These are phyloP conservation scores for Apotomis betuletana DNA, from an alignment of 2,888 invertebrate genomes.

Conservation along the genomic window DNA sequence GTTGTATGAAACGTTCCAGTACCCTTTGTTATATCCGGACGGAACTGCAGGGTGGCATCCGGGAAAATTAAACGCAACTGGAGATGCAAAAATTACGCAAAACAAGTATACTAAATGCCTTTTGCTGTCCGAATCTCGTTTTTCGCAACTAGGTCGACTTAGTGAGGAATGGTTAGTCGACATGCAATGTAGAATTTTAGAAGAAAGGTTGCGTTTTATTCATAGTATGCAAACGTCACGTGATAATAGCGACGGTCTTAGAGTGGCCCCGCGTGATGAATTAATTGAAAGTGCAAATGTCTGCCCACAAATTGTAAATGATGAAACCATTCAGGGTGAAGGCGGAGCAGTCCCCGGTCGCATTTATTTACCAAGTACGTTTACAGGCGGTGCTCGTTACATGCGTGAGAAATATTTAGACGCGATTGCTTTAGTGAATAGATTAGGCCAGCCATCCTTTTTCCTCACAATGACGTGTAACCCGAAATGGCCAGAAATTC, in stretches of 20 bases:
- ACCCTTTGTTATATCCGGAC: no score
- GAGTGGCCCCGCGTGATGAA: no score
- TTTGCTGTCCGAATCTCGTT: no score
- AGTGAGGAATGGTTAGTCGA: neutral
- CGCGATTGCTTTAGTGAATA: slow-evolving; percentile 2
- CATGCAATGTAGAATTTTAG: neutral
- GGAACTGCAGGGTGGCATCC: no score
- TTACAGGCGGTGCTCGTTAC: neutral
- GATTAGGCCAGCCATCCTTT: neutral
- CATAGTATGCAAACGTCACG: neutral
- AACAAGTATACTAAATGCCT: no score
- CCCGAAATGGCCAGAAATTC: slow-evolving; percentile 7
- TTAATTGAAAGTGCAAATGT: neutral
- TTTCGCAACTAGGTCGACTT: neutral
- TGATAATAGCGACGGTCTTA: neutral
- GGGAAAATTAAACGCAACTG: no score
- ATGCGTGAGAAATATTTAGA: neutral
- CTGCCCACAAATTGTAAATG: neutral
- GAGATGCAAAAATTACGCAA: no score
- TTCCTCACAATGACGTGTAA: neutral
- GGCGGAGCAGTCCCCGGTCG: neutral
- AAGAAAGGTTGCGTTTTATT: slow-evolving; percentile 1
- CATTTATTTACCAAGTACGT: slow-evolving; percentile 5
- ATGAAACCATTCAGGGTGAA: neutral
- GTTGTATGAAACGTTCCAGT: neutral